Conservation (phyloP, 2,888 invertebrate genomes). For the Ryuthela nishihirai region DNA sequence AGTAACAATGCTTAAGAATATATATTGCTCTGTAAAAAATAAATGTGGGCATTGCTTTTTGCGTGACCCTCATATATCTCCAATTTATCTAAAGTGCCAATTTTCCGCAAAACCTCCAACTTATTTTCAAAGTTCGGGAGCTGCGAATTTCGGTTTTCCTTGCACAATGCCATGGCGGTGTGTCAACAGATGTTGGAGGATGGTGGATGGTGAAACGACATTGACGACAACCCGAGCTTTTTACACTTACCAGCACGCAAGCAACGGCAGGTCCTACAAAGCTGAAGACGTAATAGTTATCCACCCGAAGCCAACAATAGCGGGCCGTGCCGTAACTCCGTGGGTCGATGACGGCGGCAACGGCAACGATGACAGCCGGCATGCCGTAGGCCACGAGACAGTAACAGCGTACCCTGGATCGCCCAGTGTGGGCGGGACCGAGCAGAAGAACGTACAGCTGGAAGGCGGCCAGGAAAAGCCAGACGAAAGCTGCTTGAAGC, state of each 20-base stretch:
- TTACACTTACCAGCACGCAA: conserved; percentile 70
- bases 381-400: conserved; percentile 81
- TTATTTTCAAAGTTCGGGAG: too few relatives aligned
- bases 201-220: too few relatives aligned
- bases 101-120: too few relatives aligned
- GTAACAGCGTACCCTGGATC: conserved; percentile 81
- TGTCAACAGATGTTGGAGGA: too few relatives aligned
- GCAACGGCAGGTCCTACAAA: conserved; percentile 87
- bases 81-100: too few relatives aligned
- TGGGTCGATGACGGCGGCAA: conserved; percentile 73
- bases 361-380: conserved; percentile 72
- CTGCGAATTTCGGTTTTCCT: too few relatives aligned
- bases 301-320: conserved; percentile 82
- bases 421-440: conserved; percentile 86
- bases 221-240: background rate
- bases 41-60: too few relatives aligned
- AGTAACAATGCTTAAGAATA: too few relatives aligned
- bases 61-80: too few relatives aligned
- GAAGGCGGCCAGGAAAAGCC: conserved; percentile 97
- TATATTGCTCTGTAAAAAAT: too few relatives aligned
- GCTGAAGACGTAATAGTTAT: conserved; percentile 84
- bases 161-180: too few relatives aligned
- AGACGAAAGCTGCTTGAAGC: conserved; percentile 86
- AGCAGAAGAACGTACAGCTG: conserved; percentile 92
- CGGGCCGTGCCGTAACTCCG: conserved; percentile 74